Percentiles rank a stretch among this genome's conserved stretches.
Conservation (phyloP, 2,888 invertebrate species). For the Stenchaetothrips biformis region DNA sequence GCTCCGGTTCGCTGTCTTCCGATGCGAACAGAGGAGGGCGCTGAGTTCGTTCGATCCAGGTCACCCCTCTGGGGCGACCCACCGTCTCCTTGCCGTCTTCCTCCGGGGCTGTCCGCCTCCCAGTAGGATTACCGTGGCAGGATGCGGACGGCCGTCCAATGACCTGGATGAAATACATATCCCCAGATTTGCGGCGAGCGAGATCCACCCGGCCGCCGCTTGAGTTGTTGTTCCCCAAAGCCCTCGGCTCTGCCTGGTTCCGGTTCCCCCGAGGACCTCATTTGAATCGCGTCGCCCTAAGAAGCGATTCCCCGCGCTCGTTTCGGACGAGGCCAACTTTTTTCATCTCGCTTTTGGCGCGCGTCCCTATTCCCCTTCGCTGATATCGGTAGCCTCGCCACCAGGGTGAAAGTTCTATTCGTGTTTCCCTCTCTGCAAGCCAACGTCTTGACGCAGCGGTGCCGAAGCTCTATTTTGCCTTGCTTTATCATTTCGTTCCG, state of each 20-base stretch:
- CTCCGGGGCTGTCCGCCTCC: too few species aligned
- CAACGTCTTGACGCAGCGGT: too few species aligned
- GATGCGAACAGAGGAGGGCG: too few species aligned
- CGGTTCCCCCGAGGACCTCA: not conserved
- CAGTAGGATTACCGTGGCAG: not conserved
- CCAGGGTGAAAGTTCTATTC: too few species aligned
- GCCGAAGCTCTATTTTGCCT: too few species aligned
- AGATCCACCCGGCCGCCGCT: not conserved
- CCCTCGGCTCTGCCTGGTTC: not conserved
- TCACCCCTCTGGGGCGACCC: too few species aligned
- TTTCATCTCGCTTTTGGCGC: too few species aligned
- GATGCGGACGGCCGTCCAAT: not conserved
- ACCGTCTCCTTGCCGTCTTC: too few species aligned
- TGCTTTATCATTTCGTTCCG: not conserved
- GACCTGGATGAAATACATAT: not conserved
- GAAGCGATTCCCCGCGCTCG: not conserved
- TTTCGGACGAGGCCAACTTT: too few species aligned
- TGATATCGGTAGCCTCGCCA: not conserved
- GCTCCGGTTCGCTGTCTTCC: too few species aligned
- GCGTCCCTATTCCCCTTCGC: not conserved
- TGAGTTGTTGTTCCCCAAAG: not conserved
- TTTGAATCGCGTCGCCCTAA: not conserved
- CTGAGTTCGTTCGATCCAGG: too few species aligned
- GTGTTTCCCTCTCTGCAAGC: too few species aligned
- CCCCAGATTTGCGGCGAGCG: not conserved